Evolutionary conservation across 2,113 vertebrate genomes (phyloP).

Genomic region (Indicator maculatus): DNA sequence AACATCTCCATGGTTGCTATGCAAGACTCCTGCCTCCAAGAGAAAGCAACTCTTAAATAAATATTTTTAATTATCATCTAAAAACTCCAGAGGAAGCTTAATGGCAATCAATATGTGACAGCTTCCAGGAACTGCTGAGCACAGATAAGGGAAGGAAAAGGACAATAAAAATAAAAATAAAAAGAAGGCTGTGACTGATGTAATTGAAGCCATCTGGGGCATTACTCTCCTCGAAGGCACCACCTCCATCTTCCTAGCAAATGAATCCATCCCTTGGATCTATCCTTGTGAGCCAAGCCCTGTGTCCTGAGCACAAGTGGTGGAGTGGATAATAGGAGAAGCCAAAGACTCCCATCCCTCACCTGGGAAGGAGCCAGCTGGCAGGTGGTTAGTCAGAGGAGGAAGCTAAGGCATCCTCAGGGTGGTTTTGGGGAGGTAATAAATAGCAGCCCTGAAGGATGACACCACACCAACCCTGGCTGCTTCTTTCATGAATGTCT

Average conservation of each 20-base stretch:
- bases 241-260: background rate
- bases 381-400: too few relatives aligned
- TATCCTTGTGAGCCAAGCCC: background rate
- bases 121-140: background rate
- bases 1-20: background rate
- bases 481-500: too few relatives aligned
- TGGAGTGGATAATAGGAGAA: background rate
- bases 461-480: too few relatives aligned
- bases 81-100: background rate
- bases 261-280: background rate
- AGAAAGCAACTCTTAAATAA: background rate
- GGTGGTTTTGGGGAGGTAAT: too few relatives aligned
- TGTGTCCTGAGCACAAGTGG: background rate
- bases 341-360: background rate
- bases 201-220: background rate
- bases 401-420: too few relatives aligned
- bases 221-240: background rate
- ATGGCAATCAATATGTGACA: background rate
- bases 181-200: background rate
- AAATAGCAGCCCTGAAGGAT: too few relatives aligned
- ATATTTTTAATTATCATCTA: background rate
- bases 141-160: conserved; percentile 8
- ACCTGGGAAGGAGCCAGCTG: too few relatives aligned
- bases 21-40: background rate
- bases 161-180: too few relatives aligned